Evolutionary conservation across 2,797 vertebrate genomes (phyloP).

Genomic region (Echeneis naucrates): DNA sequence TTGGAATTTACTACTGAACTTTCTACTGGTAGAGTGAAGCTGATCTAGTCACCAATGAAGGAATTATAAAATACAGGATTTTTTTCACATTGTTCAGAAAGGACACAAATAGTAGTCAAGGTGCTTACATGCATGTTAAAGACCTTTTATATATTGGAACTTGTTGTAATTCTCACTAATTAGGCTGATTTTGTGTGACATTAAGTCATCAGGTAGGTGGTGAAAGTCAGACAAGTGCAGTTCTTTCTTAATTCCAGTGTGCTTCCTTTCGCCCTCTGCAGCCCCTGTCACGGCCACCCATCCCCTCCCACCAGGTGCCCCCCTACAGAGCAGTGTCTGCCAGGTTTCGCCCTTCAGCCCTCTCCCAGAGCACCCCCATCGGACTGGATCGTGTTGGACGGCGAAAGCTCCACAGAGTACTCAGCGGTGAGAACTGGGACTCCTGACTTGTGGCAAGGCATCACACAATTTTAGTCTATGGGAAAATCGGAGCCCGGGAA

Average conservation of each 20-base stretch:
- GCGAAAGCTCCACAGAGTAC: slow-evolving; percentile 82
- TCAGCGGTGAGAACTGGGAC: slow-evolving; percentile 80
- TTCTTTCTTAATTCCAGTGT: slow-evolving; percentile 39
- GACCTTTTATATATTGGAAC: too few species aligned
- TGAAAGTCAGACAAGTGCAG: slow-evolving; percentile 21
- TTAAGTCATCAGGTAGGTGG: not conserved
- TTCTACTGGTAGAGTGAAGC: not conserved
- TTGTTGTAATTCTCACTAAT: not conserved
- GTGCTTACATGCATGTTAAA: not conserved
- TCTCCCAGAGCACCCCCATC: slow-evolving; percentile 97
- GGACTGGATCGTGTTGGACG: slow-evolving; percentile 94
- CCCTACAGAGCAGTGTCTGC: slow-evolving; percentile 95
- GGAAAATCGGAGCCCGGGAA: slow-evolving; percentile 50
- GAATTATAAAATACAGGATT: too few species aligned
- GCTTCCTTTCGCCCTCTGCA: slow-evolving; percentile 64
- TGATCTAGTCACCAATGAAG: not conserved
- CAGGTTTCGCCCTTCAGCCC: slow-evolving; percentile 89
- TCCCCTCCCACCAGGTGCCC: slow-evolving; percentile 94
- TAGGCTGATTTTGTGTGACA: slow-evolving; percentile 12
- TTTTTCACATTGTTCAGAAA: too few species aligned
- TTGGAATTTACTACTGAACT: not conserved
- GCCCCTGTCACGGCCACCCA: slow-evolving; percentile 88
- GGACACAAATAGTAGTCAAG: not conserved
- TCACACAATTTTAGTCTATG: slow-evolving; percentile 30
- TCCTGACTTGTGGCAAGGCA: slow-evolving; percentile 33